phyloP scores from a whole-genome alignment of 2,797 vertebrate genomes.

The Epinephelus malabaricus region DNA sequence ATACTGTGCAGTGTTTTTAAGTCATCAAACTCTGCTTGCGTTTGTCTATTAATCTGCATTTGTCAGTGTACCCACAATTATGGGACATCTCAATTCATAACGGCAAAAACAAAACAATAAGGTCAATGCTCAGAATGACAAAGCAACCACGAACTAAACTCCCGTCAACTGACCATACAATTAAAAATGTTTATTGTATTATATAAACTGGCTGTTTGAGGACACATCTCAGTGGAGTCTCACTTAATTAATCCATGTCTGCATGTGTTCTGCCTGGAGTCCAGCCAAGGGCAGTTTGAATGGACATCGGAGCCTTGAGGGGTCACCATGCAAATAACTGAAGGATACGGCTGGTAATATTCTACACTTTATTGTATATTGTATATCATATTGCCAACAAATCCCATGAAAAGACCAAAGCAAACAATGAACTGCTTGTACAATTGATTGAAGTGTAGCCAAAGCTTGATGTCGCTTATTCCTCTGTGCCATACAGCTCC shows the following conservation, averaged over 20 bases:
- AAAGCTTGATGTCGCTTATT: neutral
- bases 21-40: conserved; percentile 7
- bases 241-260: conserved; percentile 15
- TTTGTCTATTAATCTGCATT: conserved; percentile 13
- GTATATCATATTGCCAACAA: neutral
- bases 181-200: conserved; percentile 20
- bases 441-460: neutral
- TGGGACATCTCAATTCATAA: conserved; percentile 1
- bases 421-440: neutral
- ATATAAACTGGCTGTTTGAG: neutral
- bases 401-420: neutral
- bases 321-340: neutral
- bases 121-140: conserved; percentile 1
- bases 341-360: neutral
- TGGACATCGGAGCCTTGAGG: neutral
- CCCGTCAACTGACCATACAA: conserved; percentile 24
- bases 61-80: conserved; percentile 18
- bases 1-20: conserved; percentile 21
- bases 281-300: conserved; percentile 9
- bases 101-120: neutral
- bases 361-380: neutral
- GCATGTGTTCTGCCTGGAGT: conserved; percentile 1
- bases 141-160: neutral
- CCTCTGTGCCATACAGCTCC: neutral
- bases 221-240: neutral